These are phyloP conservation scores for Cercopithecus hamlyni DNA, from an alignment of 2,797 vertebrate species.

Conservation along the genomic window DNA sequence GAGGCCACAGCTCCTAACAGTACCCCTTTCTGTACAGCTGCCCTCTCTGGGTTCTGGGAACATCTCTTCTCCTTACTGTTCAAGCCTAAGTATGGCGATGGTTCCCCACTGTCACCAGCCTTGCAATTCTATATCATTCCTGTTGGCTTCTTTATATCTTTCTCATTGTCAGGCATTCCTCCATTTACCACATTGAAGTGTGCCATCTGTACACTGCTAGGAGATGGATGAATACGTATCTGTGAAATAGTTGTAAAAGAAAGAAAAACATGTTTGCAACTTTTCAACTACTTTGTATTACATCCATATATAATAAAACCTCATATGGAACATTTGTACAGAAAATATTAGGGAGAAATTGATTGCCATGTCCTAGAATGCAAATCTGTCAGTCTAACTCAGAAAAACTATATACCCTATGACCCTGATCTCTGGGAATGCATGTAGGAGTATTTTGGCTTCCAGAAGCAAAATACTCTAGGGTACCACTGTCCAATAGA, in stretches of 20 bases:
- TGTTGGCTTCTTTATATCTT: not conserved
- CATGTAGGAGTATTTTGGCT: not conserved
- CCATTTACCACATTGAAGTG: not conserved
- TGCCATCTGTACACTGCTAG: no score
- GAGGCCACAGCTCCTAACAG: not conserved
- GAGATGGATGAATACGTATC: not conserved
- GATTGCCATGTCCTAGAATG: not conserved
- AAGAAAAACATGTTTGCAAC: not conserved
- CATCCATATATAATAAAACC: not conserved
- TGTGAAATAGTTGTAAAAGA: not conserved
- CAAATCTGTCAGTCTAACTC: not conserved
- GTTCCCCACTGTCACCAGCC: not conserved
- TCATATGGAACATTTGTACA: not conserved
- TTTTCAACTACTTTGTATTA: not conserved
- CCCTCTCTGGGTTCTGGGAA: not conserved
- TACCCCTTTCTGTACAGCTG: not conserved
- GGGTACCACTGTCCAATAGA: not conserved
- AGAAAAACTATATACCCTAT: not conserved
- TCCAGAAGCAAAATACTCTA: not conserved
- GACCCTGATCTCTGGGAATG: not conserved
- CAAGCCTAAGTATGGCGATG: not conserved
- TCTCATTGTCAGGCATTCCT: not conserved
- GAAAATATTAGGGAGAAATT: not conserved
- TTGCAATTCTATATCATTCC: accelerated
- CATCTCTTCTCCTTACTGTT: not conserved